These are phyloP conservation scores for Criorhina ranunculi DNA, from an alignment of 2,888 invertebrate species.

Conservation along the genomic window DNA sequence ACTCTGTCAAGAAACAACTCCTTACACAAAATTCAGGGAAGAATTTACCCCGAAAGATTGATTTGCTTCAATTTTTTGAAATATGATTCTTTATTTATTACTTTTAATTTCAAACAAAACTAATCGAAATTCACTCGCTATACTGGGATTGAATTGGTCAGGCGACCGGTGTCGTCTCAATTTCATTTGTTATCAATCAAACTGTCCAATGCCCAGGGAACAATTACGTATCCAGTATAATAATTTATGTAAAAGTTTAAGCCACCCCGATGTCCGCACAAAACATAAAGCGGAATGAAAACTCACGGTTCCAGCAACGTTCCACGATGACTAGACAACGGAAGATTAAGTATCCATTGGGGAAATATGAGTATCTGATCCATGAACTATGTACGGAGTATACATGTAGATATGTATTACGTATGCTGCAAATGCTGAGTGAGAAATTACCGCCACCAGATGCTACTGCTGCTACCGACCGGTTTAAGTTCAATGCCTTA, in stretches of 20 bases:
- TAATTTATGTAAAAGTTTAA: constrained; percentile 68
- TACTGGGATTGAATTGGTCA: constrained; percentile 1
- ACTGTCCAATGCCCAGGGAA: constrained; percentile 58
- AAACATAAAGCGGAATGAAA: constrained; percentile 52
- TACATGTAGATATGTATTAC: constrained; percentile 7
- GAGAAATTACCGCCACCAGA: constrained; percentile 63
- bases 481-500: constrained; percentile 67
- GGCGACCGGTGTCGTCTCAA: constrained; percentile 36
- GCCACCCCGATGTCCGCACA: constrained; percentile 2
- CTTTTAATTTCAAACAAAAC: not conserved
- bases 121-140: not conserved
- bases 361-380: constrained; percentile 73
- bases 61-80: not conserved
- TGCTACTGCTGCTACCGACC: constrained; percentile 38
- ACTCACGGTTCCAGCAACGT: constrained; percentile 19
- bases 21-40: no score
- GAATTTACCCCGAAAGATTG: no score
- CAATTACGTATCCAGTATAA: constrained; percentile 61
- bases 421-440: constrained; percentile 21
- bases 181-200: constrained; percentile 70
- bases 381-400: constrained; percentile 45
- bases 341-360: constrained; percentile 74
- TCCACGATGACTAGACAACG: constrained; percentile 62
- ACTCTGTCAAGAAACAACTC: no score
- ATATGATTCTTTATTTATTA: not conserved